Evolutionary conservation across 2,797 vertebrate genomes (phyloP).

Genomic region (Premnoplex brunnescens): DNA sequence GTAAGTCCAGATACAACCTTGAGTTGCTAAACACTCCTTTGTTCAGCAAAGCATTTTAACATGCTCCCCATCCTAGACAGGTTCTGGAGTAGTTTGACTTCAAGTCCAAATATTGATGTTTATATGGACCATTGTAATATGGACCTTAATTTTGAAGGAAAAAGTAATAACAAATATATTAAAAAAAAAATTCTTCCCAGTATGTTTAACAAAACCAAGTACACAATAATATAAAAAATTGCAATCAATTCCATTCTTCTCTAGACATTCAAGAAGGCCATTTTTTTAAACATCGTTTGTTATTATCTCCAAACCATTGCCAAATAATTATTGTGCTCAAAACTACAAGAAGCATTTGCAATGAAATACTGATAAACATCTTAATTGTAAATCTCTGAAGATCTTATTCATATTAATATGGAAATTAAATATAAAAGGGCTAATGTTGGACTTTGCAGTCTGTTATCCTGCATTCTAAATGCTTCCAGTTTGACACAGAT

Average conservation of each 20-base stretch:
- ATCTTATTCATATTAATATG: constrained; percentile 1
- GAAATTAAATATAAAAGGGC: constrained; percentile 24
- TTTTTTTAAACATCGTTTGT: not conserved
- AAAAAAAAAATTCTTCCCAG: not conserved
- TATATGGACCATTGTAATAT: not conserved
- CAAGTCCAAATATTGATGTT: not conserved
- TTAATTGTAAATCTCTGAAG: constrained; percentile 20
- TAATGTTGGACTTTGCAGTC: constrained; percentile 4
- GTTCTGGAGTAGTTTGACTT: not conserved
- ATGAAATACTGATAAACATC: constrained; percentile 23
- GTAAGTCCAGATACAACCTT: not conserved
- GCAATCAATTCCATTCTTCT: not conserved
- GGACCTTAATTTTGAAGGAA: not conserved
- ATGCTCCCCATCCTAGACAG: fast-evolving
- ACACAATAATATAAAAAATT: not conserved
- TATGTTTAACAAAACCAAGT: not conserved
- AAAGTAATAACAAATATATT: not conserved
- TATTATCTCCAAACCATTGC: not conserved
- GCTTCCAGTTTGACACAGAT: not conserved
- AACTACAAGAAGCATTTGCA: not conserved
- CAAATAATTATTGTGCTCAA: constrained; percentile 9
- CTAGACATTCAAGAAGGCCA: not conserved
- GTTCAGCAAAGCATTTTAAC: not conserved
- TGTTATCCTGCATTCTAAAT: not conserved
- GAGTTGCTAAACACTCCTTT: not conserved